A percentile compares a stretch with the other conserved stretches of the same genome.
phyloP scores from a whole-genome alignment of 2,888 invertebrate species.

The Emmelina monodactyla region DNA sequence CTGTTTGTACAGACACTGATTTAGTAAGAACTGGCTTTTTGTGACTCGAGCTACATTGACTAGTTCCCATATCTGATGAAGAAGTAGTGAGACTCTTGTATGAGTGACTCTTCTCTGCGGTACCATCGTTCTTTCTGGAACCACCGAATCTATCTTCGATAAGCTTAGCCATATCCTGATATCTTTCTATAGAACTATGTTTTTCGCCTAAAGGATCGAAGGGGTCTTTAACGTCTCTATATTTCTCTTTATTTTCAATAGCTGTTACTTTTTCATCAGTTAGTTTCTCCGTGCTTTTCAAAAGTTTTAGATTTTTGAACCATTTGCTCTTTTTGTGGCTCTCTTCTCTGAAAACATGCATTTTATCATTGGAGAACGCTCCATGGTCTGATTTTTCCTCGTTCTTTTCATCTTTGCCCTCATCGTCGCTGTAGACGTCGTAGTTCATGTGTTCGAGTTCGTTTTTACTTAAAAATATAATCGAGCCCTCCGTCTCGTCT shows the following conservation, averaged over 20 bases:
- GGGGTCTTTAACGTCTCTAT: constrained; percentile 57
- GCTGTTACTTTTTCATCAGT: constrained; percentile 52
- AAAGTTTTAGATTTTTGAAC: constrained; percentile 69
- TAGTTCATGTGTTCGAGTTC: constrained; percentile 71
- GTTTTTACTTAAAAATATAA: constrained; percentile 72
- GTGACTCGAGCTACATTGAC: constrained; percentile 55
- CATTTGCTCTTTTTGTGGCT: constrained; percentile 69
- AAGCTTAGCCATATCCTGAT: constrained; percentile 76
- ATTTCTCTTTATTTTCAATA: constrained; percentile 43
- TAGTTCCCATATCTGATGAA: constrained; percentile 62
- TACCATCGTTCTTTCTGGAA: constrained; percentile 47
- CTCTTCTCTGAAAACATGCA: constrained; percentile 60
- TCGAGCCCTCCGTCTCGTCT: constrained; percentile 70
- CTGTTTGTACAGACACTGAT: constrained; percentile 61
- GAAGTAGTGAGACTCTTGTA: constrained; percentile 61
- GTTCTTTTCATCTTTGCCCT: constrained; percentile 51
- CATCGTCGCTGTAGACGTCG: constrained; percentile 60
- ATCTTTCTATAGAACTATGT: constrained; percentile 74
- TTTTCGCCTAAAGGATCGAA: constrained; percentile 70
- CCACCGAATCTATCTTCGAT: constrained; percentile 73
- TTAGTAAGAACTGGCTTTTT: constrained; percentile 58
- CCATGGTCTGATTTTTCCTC: constrained; percentile 46
- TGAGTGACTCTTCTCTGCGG: constrained; percentile 58
- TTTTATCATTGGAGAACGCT: constrained; percentile 51
- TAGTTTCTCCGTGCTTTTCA: constrained; percentile 52